Evolutionary conservation across 2,113 vertebrate genomes (phyloP).

Genomic region (Castor canadensis): DNA sequence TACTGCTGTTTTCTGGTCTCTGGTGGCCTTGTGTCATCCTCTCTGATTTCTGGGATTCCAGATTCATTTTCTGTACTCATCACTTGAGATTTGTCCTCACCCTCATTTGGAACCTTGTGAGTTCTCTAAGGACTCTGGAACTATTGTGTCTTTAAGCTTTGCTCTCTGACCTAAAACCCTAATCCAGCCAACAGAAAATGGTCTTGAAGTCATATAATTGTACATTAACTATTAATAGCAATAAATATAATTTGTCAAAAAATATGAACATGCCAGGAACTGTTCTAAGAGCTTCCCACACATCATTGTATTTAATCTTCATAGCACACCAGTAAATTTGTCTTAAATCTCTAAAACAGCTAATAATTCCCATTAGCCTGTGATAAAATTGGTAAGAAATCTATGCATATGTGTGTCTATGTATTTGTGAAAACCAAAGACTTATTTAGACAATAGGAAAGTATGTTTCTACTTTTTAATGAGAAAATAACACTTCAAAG

Average conservation of each 20-base stretch:
- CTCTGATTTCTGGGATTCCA: background rate
- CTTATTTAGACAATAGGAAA: background rate
- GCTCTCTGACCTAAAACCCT: background rate
- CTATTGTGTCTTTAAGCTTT: background rate
- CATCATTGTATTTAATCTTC: background rate
- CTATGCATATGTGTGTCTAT: background rate
- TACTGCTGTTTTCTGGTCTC: background rate
- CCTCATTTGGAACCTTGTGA: background rate
- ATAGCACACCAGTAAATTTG: background rate
- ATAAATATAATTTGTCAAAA: background rate
- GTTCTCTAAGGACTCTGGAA: background rate
- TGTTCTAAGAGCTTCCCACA: background rate
- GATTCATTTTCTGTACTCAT: background rate
- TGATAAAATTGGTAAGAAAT: background rate
- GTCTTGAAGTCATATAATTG: background rate
- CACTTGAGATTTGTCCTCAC: background rate
- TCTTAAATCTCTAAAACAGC: conserved; percentile 2
- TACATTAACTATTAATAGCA: conserved; percentile 44
- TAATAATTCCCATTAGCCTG: background rate
- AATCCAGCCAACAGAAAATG: background rate
- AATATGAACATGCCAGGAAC: background rate
- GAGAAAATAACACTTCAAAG: conserved; percentile 21
- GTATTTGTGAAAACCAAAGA: background rate
- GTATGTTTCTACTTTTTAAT: background rate
- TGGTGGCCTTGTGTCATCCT: background rate